These are phyloP conservation scores for Neuroscelio doddi DNA, from an alignment of 2,888 invertebrate genomes.

Conservation along the genomic window DNA sequence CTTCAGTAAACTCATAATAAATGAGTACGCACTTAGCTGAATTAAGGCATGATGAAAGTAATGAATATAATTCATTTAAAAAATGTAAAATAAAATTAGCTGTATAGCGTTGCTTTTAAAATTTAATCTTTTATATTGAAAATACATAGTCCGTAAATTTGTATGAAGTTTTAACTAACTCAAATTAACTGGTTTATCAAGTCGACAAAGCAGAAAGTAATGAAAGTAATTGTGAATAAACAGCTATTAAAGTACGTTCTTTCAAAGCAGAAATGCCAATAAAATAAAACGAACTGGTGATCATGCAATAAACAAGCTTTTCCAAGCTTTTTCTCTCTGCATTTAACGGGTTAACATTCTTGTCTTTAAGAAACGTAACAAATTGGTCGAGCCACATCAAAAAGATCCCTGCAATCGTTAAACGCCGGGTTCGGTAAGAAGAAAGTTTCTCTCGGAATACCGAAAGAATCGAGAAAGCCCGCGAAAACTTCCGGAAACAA, in stretches of 20 bases:
- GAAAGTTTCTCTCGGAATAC: background rate
- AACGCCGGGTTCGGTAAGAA: background rate
- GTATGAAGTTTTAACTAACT: no score
- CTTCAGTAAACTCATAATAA: slow-evolving; percentile 4
- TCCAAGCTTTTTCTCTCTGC: background rate
- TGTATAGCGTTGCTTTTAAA: no score
- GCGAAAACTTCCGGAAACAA: slow-evolving; percentile 3
- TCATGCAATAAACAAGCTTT: background rate
- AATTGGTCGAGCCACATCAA: slow-evolving; percentile 7
- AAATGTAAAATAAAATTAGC: no score
- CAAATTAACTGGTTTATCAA: no score
- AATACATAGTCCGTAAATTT: no score
- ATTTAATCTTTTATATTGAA: no score
- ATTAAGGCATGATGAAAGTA: background rate
- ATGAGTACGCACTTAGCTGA: background rate
- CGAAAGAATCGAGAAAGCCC: slow-evolving; percentile 6
- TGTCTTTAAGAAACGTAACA: background rate
- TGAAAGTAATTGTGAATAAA: no score
- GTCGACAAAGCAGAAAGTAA: no score
- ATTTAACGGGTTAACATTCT: slow-evolving; percentile 1
- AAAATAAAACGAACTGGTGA: no score
- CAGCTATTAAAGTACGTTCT: no score
- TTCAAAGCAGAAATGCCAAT: no score
- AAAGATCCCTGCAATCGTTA: slow-evolving; percentile 2
- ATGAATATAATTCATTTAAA: no score